phyloP scores from a whole-genome alignment of 2,888 invertebrate genomes.

The Hybos culiciformis region DNA sequence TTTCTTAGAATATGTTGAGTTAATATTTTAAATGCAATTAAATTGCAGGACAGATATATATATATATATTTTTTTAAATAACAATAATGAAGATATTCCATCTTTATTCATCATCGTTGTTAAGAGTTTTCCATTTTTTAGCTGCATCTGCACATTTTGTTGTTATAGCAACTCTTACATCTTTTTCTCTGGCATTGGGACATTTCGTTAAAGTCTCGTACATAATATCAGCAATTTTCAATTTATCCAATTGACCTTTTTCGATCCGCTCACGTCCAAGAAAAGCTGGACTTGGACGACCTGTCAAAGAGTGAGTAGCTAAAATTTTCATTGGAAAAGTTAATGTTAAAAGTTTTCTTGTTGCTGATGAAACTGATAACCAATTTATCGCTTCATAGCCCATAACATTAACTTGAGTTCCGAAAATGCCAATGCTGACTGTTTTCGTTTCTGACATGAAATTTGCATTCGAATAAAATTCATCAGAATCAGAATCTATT shows the following conservation, averaged over 20 bases:
- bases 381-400: constrained; percentile 39
- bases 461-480: no score
- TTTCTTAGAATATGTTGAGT: no score
- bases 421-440: no score
- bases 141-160: constrained; percentile 48
- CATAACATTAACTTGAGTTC: constrained; percentile 25
- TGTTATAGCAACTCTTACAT: constrained; percentile 43
- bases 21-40: no score
- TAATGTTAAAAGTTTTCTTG: constrained; percentile 39
- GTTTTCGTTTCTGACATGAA: no score
- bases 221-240: constrained; percentile 41
- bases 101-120: no score
- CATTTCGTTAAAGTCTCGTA: constrained; percentile 39
- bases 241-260: constrained; percentile 35
- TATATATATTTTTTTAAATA: no score
- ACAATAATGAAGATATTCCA: no score
- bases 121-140: constrained; percentile 41
- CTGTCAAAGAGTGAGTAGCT: constrained; percentile 45
- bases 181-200: constrained; percentile 38
- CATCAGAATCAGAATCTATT: no score
- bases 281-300: constrained; percentile 43
- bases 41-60: no score
- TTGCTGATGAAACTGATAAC: constrained; percentile 38
- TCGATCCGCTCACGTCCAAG: constrained; percentile 23
- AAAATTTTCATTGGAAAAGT: constrained; percentile 41